Conservation (phyloP, 2,888 invertebrate species). For the Orthosia gracilis region DNA sequence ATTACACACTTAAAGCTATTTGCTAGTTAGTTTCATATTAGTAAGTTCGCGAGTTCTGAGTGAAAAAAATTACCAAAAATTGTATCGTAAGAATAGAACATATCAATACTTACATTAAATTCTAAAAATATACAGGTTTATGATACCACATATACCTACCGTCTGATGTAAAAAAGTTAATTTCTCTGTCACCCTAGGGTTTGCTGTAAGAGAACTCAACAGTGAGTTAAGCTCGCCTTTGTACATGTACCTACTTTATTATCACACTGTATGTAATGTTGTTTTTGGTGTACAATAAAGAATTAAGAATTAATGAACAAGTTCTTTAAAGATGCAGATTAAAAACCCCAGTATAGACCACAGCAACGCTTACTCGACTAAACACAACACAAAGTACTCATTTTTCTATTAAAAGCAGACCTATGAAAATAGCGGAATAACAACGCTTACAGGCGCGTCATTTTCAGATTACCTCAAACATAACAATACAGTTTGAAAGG, state of each 20-base stretch:
- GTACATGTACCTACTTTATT: too few species aligned
- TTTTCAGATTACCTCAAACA: conserved; percentile 68
- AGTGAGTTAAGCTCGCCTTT: too few species aligned
- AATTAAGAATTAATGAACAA: too few species aligned
- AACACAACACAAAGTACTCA: conserved; percentile 26
- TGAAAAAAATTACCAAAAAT: conserved; percentile 59
- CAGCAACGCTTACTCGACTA: not conserved
- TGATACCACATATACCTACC: not conserved
- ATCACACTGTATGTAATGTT: too few species aligned
- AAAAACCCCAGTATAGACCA: not conserved
- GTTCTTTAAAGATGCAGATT: not conserved
- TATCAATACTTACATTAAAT: conserved; percentile 15
- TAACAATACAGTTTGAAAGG: conserved; percentile 72
- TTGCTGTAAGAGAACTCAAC: too few species aligned
- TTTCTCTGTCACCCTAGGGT: too few species aligned
- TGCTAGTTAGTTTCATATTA: conserved; percentile 71
- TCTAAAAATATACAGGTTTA: conserved; percentile 2
- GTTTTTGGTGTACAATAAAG: too few species aligned
- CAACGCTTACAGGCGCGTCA: conserved; percentile 64
- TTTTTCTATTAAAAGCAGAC: conserved; percentile 50
- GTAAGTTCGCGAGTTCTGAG: conserved; percentile 79
- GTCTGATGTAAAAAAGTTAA: not conserved
- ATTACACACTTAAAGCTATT: conserved; percentile 90
- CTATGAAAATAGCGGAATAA: conserved; percentile 59
- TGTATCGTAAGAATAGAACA: not conserved